Evolutionary conservation across 2,113 vertebrate species (phyloP).

Genomic region (Rhizomys pruinosus): DNA sequence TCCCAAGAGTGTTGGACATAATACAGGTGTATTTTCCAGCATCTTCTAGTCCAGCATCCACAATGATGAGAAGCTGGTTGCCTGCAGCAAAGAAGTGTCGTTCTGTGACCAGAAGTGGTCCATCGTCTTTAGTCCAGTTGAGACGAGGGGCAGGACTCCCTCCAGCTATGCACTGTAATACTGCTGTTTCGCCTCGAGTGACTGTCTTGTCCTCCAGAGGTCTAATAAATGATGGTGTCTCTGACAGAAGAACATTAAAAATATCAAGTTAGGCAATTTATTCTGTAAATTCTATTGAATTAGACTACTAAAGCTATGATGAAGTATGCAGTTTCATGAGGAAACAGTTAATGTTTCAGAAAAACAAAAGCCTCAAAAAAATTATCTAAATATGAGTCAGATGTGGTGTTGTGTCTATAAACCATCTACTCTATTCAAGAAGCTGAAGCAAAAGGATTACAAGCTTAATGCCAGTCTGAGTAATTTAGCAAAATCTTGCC

Average conservation of each 20-base stretch:
- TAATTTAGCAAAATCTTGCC: background rate
- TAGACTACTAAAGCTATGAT: background rate
- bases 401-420: background rate
- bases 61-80: slow-evolving; percentile 92
- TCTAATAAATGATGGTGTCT: slow-evolving; percentile 90
- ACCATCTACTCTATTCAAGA: background rate
- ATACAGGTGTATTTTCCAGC: slow-evolving; percentile 91
- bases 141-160: slow-evolving; percentile 90
- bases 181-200: slow-evolving; percentile 88
- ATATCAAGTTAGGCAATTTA: background rate
- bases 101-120: slow-evolving; percentile 87
- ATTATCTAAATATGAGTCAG: background rate
- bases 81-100: slow-evolving; percentile 90
- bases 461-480: background rate
- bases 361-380: slow-evolving; percentile 2
- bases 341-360: slow-evolving; percentile 45
- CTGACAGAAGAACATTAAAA: slow-evolving; percentile 71
- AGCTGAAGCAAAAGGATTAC: background rate
- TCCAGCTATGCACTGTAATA: slow-evolving; percentile 90
- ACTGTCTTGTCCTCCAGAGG: slow-evolving; percentile 90
- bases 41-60: slow-evolving; percentile 89
- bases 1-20: slow-evolving; percentile 90
- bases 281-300: slow-evolving; percentile 6
- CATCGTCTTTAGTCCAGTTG: slow-evolving; percentile 91
- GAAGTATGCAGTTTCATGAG: background rate